Percentiles rank a stretch among this genome's conserved stretches.
Evolutionary conservation across 2,113 vertebrate species (phyloP).

Genomic region (Sporophila hypoxantha): DNA sequence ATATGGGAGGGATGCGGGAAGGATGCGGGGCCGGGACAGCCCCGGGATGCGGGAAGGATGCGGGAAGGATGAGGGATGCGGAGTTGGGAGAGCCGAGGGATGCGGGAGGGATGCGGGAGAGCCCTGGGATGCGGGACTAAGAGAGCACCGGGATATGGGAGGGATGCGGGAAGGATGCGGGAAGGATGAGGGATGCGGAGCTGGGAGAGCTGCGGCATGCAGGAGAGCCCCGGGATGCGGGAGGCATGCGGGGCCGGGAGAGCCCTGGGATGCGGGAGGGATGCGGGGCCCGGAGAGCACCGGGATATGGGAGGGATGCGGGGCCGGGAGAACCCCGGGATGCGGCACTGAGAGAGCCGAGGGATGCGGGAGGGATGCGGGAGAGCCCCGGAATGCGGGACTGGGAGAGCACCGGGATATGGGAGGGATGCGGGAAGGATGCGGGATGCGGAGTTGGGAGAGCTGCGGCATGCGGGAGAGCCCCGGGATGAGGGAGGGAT

Average conservation of each 20-base stretch:
- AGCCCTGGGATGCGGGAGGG: no score
- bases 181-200: no score
- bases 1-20: background rate
- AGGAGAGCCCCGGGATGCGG: no score
- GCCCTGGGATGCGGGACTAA: no score
- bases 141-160: background rate
- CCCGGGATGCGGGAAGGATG: background rate
- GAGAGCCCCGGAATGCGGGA: background rate
- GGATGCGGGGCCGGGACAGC: no score
- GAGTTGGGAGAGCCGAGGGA: no score
- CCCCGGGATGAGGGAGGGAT: background rate
- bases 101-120: no score
- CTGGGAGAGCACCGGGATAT: background rate
- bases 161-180: background rate
- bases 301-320: background rate
- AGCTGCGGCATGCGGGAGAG: background rate
- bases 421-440: background rate
- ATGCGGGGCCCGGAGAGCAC: no score
- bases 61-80: background rate
- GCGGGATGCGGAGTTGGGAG: background rate
- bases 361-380: background rate
- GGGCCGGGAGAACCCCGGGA: no score
- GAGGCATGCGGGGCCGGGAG: no score
- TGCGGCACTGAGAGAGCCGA: background rate
- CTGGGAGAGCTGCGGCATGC: no score